Evolutionary conservation across 2,888 invertebrate genomes (phyloP), one percentile per base, ranked within the genome.

Genomic region (Dasysyrphus tricinctus): DNA sequence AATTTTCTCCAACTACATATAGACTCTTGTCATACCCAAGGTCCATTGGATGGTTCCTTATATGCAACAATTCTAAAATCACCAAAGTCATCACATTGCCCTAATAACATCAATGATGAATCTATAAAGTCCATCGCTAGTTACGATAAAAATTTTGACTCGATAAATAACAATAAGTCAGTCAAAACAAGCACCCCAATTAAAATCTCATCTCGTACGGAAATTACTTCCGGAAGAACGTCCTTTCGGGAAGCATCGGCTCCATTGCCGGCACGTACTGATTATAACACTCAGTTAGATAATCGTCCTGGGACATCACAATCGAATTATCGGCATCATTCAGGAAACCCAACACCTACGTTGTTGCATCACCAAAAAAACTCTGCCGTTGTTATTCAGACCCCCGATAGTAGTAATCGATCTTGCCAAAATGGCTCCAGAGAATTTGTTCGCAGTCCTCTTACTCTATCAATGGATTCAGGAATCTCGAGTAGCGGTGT

Each of bases 381-480:
- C 29, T 78, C 81, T 32, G 39, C 75, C 44, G 32, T 16, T 54
- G 16, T 76, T 39, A 19, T 73, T 47, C 88, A 57, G 32, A 78
- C 79, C 56, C 74, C 86, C 54, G 88, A 89, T 72, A 80, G 78
- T 39, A 84, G 81, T 32, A 88, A 88, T 77, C 84, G 82, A 59
- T 88, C 59, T 37, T 76, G 69, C 29, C 83, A 88, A 57, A 88
- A 87, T 85, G 82, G 76, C 34, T 67, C 84, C 51, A 80, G 89
- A 29, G 88, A 89, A 83, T 89, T 88, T 63, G 89, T 89, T 32
- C 88, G 94, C 93, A 89, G 94, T 94, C 89, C 94, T 94, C 95
- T 96, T 93, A 96, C 96, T 90, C 96, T 97, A 92, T 97, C 97
- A 93, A 96, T 97, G 96, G 97, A 97, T 94, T 97, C 97, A 90